Evolutionary conservation across 2,888 invertebrate genomes (phyloP), one percentile per base, ranked within the genome.

Genomic region (Habroteleia sp.): DNA sequence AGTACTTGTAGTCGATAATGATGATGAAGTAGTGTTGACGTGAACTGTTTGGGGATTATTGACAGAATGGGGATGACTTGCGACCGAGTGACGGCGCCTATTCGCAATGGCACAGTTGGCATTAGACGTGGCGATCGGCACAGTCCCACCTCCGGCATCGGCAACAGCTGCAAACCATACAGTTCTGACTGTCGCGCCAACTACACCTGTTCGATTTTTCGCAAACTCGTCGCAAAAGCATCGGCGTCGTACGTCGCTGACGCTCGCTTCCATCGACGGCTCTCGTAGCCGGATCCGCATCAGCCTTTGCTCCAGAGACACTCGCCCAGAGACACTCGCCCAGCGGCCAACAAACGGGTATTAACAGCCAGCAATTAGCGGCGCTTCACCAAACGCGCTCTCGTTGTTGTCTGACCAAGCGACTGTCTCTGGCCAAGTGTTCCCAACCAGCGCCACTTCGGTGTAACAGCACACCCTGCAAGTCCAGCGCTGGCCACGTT

Each of bases 1-100:
- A 66, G 82, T 83, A 58, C 78, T 79, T 69, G 79, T 80, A 78
- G 82, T 80, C 77, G 84, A 82, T 79, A 83, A 82, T 74, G 80
- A 79, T 71, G 82, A 80, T 79, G 82, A 80, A 80, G 84, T 84
- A 78, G 82, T 82, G 78, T 85, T 84, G 79, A 81, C 81, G 82
- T 84, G 83, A 85, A 75, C 77, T 84, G 85, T 84, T 84, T 87
- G 85, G 85, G 87, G 83, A 85, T 87, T 86, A 83, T 85, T 87
- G 82, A 81, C 80, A 83, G 83, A 82, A 82, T 85, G 85, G 82
- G 88, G 85, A 83, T 88, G 88, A 84, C 85, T 88, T 77, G 88
- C 88, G 82, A 88, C 86, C 82, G 88, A 88, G 81, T 88, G 88
- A 80, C 88, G 88, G 78, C 88, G 88, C 79, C 87, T 85, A 83